Base-by-base conservation (phyloP, 2,888 invertebrate genomes). In the Neocrepidodera transversa region DNA sequence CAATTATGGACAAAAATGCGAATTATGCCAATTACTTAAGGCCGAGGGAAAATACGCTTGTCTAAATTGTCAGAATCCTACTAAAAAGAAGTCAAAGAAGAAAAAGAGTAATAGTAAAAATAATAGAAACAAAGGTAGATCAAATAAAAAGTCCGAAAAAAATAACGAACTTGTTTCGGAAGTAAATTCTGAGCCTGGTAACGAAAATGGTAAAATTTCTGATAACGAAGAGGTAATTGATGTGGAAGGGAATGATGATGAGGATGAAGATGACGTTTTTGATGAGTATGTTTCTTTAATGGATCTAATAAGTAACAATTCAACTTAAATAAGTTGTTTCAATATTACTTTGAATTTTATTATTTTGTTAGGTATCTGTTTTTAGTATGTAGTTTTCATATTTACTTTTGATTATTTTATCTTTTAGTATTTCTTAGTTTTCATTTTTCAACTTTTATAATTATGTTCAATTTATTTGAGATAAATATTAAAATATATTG, bases 261-360 rank as follows among this genome's bases (percentile, higher is more conserved):
- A 26, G n/a, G 50, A 50, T 16, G 50, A 50, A 2, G 38, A 50
- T 20, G 38, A 49, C 18, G 14, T 23, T 4, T 20, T 11, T 13
- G 10, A 26, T 18, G 36, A 49, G 7, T 49, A 49, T 11, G 49
- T 49, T 49, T 49, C 49, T 1, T 35, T 49, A 2, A 35, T 10
- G 7, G 49, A 49, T 13, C 2, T 49, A 10, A 8, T 38, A 38
- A 36, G 8, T 7, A 2, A 10, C 6, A 30, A 32, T 30, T n/a
- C n/a, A n/a, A n/a, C n/a, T n/a, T n/a, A n/a, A n/a, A n/a, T n/a
- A n/a, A n/a, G n/a, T n/a, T n/a, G n/a, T n/a, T n/a, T n/a, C n/a
- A n/a, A n/a, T n/a, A n/a, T n/a, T n/a, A n/a, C n/a, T n/a, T n/a
- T n/a, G n/a, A n/a, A n/a, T n/a, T n/a, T n/a, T n/a, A n/a, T n/a